Base-by-base conservation (phyloP, 1,140 invertebrate species). In the Drosophila equinoxialis region DNA sequence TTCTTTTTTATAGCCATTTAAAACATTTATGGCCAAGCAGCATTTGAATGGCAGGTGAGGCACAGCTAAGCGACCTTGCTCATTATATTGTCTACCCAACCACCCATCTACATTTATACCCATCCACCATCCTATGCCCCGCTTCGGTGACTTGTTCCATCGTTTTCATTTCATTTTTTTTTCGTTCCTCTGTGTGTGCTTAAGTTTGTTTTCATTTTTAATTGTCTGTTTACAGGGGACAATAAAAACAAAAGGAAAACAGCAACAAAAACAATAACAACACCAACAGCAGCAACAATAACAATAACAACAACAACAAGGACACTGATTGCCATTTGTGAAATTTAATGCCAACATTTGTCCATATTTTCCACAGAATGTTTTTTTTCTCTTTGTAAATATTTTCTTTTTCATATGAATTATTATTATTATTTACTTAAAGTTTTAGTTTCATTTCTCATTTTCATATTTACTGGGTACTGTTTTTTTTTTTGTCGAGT, bases 31-130 rank as follows among this genome's bases (percentile, higher is more conserved):
- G 76, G 71, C 68, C 83, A 59, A 79, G 74, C 23, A 67, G 68
- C 79, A 79, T 87, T 86, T 87, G 72, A 86, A 82, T 82, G 83
- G 64, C 79, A 82, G 83, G 82, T 87, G 76, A 66, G 74, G 42
- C 26, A 20, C 14, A 42, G 26, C 35, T 67, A 68, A 65, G 67
- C 78, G 80, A 86, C 82, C 83, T 79, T 79, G 75, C 83, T 79
- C 72, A 82, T 87, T 86, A 82, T 74, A n/a, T 30, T 61, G 57
- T 45, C 55, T 20, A 26, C 54, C 1, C 11, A 23, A 33, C 4
- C 55, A 42, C 1, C 14, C 20, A 11, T n/a, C 14, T 26, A 30
- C 30, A n/a, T 23, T 17, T 14, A 55, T 13, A 1, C 30, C 30
- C 30, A 30, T 30, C 30, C 20, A 1, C 20, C 20, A 23, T 26